phyloP scores from a whole-genome alignment of 2,888 invertebrate species.

The Spisula subtruncata region DNA sequence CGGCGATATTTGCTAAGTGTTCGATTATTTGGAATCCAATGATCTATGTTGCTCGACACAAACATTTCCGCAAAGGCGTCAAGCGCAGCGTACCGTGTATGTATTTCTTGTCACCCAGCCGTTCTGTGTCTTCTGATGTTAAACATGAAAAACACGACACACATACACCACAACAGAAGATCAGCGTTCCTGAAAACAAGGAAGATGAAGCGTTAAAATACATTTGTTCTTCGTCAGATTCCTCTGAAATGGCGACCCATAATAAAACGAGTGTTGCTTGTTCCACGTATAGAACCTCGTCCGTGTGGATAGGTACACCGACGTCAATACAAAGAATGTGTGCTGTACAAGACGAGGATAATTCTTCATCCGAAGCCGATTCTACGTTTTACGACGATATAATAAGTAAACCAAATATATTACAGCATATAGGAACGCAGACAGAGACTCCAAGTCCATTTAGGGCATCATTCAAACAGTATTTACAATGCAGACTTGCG shows the following conservation, averaged over 20 bases:
- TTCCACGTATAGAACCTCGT: not conserved
- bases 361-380: not conserved
- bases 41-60: constrained; percentile 59
- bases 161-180: not conserved
- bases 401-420: not conserved
- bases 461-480: not conserved
- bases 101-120: not conserved
- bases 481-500: not conserved
- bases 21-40: constrained; percentile 68
- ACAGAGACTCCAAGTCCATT: not conserved
- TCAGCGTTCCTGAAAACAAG: not conserved
- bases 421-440: not conserved
- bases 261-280: not conserved
- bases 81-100: constrained; percentile 24
- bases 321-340: not conserved
- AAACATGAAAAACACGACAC: not conserved
- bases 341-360: not conserved
- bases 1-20: constrained; percentile 63
- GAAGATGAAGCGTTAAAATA: not conserved
- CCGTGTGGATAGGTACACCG: not conserved
- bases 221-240: not conserved
- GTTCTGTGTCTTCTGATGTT: not conserved
- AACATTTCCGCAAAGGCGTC: constrained; percentile 43
- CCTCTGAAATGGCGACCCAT: not conserved
- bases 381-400: not conserved